Evolutionary conservation across 2,888 invertebrate species (phyloP), one percentile per base, ranked within the genome.

Genomic region (Punctoribates punctum): DNA sequence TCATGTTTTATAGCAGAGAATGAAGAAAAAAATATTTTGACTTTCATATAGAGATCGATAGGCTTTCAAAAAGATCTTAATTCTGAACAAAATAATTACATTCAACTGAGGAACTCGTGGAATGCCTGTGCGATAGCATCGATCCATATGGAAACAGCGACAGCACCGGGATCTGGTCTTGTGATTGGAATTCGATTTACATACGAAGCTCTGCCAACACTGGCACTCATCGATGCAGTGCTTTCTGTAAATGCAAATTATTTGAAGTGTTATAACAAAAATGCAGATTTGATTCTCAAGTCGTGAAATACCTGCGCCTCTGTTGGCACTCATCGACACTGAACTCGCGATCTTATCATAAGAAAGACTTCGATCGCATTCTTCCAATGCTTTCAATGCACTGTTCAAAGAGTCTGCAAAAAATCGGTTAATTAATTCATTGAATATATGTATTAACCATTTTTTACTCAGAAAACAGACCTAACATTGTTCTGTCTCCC

Each of bases 401-500:
- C 34, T 48, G 17, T 60, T n/a, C 48, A 67, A 25, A 48, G 51
- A 54, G 17, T 54, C 54, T 54, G 20, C 9, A n/a, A 23, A 4
- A 6, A 20, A 72, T 9, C 4, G 1, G 42, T 13, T 25, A 65
- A 29, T 20, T 20, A 65, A 65, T 25, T 1, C 1, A 29, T 25
- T 13, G n/a, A 27, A 23, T 29, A 9, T 65, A 23, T 29, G 1
- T 65, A 17, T 29, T 29, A 65, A 34, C 29, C 6, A 34, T 29
- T 65, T 6, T 15, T 15, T 29, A 11, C 15, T 13, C 6, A 48
- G 48, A 48, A 15, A 25, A 46, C 34, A 54, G 20, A 75, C 78
- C 81, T 79, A 91, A 90, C 90, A 92, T 89, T 29, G 92, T 91
- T 79, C 91, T 86, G 81, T 92, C 90, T 0, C 92, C 91, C 1